Evolutionary conservation across 2,888 invertebrate species (phyloP).

Genomic region (Tetrapedia diversipes): DNA sequence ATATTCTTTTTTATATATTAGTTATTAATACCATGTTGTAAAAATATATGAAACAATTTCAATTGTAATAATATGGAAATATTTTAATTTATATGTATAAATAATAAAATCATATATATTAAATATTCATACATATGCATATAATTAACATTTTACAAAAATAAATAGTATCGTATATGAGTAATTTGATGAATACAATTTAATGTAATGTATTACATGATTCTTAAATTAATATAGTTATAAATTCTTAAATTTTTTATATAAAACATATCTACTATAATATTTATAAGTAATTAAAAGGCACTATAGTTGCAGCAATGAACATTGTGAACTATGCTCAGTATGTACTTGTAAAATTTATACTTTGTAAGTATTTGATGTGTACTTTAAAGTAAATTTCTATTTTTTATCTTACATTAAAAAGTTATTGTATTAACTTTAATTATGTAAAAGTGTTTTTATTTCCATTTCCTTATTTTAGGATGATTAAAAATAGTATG

Average conservation of each 20-base stretch:
- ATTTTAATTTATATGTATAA: constrained; percentile 1
- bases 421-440: not conserved
- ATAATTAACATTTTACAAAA: constrained; percentile 32
- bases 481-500: constrained; percentile 20
- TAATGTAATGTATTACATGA: not conserved
- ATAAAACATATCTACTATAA: not conserved
- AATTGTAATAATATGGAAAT: not conserved
- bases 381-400: not conserved
- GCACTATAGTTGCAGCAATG: constrained; percentile 26
- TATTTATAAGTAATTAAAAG: constrained; percentile 21
- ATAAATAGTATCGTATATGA: constrained; percentile 23
- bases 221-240: constrained; percentile 15
- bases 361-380: constrained; percentile 2
- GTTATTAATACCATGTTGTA: constrained; percentile 3
- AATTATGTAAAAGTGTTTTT: not conserved
- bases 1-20: constrained; percentile 14
- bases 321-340: not conserved
- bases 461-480: not conserved
- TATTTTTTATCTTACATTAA: not conserved
- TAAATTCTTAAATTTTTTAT: constrained; percentile 6
- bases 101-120: constrained; percentile 1
- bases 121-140: constrained; percentile 17
- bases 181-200: not conserved
- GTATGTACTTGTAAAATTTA: not conserved
- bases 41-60: constrained; percentile 16